Conservation (phyloP, 1,140 invertebrate genomes). For the Drosophila erecta region DNA sequence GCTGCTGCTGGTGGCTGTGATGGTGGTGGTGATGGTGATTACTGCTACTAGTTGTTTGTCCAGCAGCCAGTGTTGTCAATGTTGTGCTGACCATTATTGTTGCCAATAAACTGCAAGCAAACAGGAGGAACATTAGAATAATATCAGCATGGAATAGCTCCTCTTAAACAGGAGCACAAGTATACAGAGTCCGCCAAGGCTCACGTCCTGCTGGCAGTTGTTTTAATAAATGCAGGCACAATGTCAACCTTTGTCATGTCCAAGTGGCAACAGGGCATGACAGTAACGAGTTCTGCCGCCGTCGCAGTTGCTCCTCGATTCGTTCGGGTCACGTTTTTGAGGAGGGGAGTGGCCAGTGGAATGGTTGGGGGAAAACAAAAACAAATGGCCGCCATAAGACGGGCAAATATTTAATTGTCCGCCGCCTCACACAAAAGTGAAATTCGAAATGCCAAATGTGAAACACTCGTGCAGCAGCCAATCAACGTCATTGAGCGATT, state of each 20-base stretch:
- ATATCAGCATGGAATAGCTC: constrained; percentile 19
- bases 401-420: constrained; percentile 67
- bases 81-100: constrained; percentile 84
- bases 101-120: constrained; percentile 78
- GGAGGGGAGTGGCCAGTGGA: background rate
- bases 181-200: background rate
- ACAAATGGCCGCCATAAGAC: constrained; percentile 55
- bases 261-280: constrained; percentile 69
- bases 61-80: constrained; percentile 84
- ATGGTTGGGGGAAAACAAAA: background rate
- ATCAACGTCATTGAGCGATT: constrained; percentile 64
- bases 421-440: background rate
- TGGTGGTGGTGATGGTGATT: constrained; percentile 82
- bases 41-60: constrained; percentile 83
- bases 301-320: background rate
- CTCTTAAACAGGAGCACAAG: background rate
- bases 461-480: constrained; percentile 54
- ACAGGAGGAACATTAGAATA: background rate
- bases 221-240: constrained; percentile 77
- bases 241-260: constrained; percentile 79
- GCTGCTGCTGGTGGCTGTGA: constrained; percentile 51
- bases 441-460: constrained; percentile 26
- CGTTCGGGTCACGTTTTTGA: constrained; percentile 4
- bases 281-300: constrained; percentile 72
- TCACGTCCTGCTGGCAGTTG: constrained; percentile 59